phyloP scores from a whole-genome alignment of 2,113 vertebrate species.

The Tragelaphus buxtoni region DNA sequence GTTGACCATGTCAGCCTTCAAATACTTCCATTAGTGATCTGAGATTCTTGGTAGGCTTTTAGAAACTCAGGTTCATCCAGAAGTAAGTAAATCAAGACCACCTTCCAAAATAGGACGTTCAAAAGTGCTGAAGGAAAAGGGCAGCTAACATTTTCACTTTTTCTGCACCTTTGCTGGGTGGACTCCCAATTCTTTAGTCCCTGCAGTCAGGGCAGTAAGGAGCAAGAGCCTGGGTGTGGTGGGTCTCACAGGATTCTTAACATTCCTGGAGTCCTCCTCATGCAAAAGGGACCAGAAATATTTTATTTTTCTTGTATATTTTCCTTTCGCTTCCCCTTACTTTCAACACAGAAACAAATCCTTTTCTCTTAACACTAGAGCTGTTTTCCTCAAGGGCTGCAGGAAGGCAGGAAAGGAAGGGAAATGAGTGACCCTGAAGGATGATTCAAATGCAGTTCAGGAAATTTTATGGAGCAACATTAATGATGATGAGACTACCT shows the following conservation, averaged over 20 bases:
- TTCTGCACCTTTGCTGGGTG: background rate
- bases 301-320: background rate
- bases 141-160: background rate
- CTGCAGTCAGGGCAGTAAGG: background rate
- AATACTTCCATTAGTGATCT: background rate
- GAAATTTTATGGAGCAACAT: background rate
- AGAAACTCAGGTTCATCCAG: background rate
- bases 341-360: background rate
- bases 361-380: background rate
- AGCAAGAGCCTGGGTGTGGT: accelerated
- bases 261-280: background rate
- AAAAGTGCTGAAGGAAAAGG: background rate
- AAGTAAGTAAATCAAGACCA: background rate
- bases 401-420: background rate
- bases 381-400: background rate
- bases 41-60: background rate
- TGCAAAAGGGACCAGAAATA: background rate
- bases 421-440: background rate
- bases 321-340: background rate
- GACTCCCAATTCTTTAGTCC: background rate
- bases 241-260: background rate
- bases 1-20: background rate
- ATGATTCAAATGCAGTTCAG: background rate
- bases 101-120: background rate
- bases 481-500: background rate